Evolutionary conservation across 2,797 vertebrate species (phyloP).

Genomic region (Cossypha dichroa): DNA sequence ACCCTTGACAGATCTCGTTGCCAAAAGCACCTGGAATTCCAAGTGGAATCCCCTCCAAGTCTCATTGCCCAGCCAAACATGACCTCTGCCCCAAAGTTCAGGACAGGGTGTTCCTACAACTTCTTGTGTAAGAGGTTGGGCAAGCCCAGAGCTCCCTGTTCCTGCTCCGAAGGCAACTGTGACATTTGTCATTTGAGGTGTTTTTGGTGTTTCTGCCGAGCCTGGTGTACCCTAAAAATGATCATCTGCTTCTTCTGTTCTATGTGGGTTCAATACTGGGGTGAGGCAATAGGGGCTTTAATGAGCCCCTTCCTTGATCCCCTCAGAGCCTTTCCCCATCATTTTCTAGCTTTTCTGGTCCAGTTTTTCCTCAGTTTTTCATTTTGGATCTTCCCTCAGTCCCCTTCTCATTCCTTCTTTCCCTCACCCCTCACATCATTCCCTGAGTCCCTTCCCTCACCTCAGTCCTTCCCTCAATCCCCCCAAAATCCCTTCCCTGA

Average conservation of each 20-base stretch:
- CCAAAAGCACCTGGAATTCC: neutral
- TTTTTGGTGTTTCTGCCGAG: fast-evolving
- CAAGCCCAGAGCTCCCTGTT: neutral
- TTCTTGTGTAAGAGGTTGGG: neutral
- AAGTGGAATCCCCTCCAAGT: neutral
- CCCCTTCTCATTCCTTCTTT: too few relatives aligned
- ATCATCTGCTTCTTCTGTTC: neutral
- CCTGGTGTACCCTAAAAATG: neutral
- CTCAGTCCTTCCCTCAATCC: too few relatives aligned
- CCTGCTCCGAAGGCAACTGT: neutral
- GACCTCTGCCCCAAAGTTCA: fast-evolving
- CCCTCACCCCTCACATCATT: too few relatives aligned
- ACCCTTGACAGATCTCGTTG: neutral
- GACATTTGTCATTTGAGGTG: fast-evolving
- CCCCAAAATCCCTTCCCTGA: too few relatives aligned
- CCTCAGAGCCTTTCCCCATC: too few relatives aligned
- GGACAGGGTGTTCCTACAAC: fast-evolving
- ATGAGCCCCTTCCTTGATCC: too few relatives aligned
- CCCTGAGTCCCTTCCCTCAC: too few relatives aligned
- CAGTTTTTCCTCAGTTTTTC: too few relatives aligned
- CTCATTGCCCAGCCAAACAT: fast-evolving
- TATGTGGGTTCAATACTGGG: fast-evolving
- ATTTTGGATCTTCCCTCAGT: too few relatives aligned
- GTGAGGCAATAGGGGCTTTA: too few relatives aligned
- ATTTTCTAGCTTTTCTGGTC: too few relatives aligned